A percentile compares a stretch with the other conserved stretches of the same genome.
These are phyloP conservation scores for Hydra vulgaris DNA, from an alignment of 30 jellyfish, hydroid and myxozoan genomes.

Conservation along the genomic window DNA sequence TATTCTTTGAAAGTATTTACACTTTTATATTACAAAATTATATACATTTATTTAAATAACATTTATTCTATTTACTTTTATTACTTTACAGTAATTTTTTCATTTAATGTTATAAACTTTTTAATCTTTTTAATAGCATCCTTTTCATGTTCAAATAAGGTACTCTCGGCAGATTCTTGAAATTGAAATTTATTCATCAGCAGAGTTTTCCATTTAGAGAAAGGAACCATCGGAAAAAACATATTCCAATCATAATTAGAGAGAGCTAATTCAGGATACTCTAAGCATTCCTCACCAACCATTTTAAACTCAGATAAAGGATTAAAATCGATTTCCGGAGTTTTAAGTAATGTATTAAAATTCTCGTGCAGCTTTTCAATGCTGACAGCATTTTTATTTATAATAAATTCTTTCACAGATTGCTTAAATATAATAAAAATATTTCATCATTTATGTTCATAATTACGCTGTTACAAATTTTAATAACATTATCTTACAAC, in stretches of 20 bases:
- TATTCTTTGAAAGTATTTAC: no score
- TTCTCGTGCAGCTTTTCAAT: not conserved
- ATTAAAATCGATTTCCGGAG: not conserved
- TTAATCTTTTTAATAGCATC: not conserved
- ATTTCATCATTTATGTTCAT: no score
- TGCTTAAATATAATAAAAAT: not conserved
- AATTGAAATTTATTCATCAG: conserved; percentile 16
- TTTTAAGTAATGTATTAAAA: not conserved
- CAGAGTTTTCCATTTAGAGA: conserved; percentile 13
- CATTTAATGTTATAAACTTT: no score
- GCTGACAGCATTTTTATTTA: not conserved
- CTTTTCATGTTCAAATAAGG: conserved; percentile 6
- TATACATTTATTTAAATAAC: no score
- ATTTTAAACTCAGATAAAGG: conserved; percentile 9
- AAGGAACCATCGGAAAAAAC: not conserved
- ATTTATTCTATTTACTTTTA: no score
- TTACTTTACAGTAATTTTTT: no score
- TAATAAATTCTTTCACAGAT: not conserved
- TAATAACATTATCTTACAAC: no score
- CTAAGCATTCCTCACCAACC: not conserved
- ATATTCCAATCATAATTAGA: conserved; percentile 5
- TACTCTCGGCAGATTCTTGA: conserved; percentile 3
- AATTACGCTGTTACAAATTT: no score
- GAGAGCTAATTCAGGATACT: conserved; percentile 11
- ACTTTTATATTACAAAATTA: no score